phyloP scores from a whole-genome alignment of 2,113 vertebrate species.

The Desmodus rotundus region DNA sequence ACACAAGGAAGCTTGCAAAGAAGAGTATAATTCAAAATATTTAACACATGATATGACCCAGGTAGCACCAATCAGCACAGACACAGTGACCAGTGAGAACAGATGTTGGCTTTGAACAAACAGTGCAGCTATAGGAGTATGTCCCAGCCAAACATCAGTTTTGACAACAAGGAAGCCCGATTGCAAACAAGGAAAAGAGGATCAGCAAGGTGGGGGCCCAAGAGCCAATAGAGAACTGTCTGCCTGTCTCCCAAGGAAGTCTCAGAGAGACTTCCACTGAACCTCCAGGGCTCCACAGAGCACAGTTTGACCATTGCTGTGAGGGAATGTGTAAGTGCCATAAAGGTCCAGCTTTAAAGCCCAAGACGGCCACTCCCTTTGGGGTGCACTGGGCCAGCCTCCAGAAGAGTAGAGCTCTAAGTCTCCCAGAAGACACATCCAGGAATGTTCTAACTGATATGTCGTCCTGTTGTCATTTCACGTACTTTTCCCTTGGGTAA shows the following conservation, averaged over 20 bases:
- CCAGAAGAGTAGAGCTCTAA: neutral
- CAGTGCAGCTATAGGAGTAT: fast-evolving
- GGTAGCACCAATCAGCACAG: neutral
- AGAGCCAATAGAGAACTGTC: neutral
- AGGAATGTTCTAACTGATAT: fast-evolving
- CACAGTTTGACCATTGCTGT: neutral
- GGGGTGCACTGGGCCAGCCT: neutral
- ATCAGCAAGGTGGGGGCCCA: no score
- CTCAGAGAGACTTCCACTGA: neutral
- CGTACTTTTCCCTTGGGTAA: neutral
- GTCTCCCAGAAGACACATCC: neutral
- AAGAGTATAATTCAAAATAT: neutral
- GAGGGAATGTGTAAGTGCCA: neutral
- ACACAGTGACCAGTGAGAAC: neutral
- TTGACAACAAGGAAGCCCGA: neutral
- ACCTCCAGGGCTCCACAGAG: neutral
- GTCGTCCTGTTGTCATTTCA: neutral
- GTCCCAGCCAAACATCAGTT: neutral
- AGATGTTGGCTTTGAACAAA: neutral
- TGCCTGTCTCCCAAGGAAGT: neutral
- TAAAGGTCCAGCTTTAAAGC: neutral
- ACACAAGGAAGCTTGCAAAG: neutral
- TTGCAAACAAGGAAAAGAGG: neutral
- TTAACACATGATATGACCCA: neutral
- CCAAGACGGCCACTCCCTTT: fast-evolving